Base-by-base conservation (phyloP, 2,797 vertebrate genomes). In the Falco concolor region DNA sequence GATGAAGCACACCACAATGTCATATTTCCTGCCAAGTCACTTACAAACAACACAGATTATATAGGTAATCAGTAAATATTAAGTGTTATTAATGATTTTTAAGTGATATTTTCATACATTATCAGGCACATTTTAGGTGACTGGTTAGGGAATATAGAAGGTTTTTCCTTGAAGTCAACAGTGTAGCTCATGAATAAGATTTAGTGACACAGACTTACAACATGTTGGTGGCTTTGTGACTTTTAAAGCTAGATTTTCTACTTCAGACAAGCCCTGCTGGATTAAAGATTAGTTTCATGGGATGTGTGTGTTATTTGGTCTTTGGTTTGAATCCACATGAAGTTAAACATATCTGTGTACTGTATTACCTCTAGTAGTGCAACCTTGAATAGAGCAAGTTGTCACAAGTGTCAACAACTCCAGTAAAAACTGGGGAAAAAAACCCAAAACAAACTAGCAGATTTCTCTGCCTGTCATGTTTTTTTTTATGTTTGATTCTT, bases 1-100 rank as follows among this genome's bases (percentile, higher is more conserved):
- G 96, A 98, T 2, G 98, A 98, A 25, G 98, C 98, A 20, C 92
- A 97, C 47, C 96, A 97, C 45, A 98, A 79, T 64, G 98, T 98
- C 82, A 98, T 99, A 94, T 97, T 98, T 84, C 97, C 98, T 40
- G 96, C 98, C 27, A 98, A 98, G 86, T 97, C 98, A 34, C 98
- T 98, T 30, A 93, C 97, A 72, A 98, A 98, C 53, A 97, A 94
- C 95, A 97, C 98, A 8, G 98, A 98, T 8, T 99, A 99, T 87
- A 98, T 99, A 67, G 99, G 99, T 99, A 98, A 97, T 63, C 70
- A 77, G 19, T 81, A 73, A 78, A 57, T 70, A 65, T 12, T 12
- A 45, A 56, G 1, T 53, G 19, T 15, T 65, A 40, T 10, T 44
- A 36, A 47, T 54, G 47, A 68, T 27, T 56, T 45, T 4, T 13